phyloP scores from a whole-genome alignment of 2,797 vertebrate genomes.

The Microhierax caerulescens region DNA sequence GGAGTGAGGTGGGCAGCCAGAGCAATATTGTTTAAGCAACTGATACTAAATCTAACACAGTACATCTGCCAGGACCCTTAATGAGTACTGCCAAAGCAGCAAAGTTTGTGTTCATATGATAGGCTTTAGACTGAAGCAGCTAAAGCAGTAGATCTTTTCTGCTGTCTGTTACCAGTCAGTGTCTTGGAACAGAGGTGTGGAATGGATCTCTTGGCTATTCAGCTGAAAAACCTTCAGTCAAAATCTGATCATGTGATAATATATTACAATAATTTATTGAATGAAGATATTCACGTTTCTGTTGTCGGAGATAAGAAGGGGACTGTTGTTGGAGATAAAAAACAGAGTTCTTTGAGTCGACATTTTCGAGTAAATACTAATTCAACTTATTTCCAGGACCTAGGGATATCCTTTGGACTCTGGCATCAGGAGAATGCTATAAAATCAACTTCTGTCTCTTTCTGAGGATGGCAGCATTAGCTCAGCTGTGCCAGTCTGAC shows the following conservation, averaged over 20 bases:
- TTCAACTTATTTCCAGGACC: not conserved
- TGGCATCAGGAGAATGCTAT: constrained; percentile 21
- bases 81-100: not conserved
- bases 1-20: not conserved
- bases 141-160: not conserved
- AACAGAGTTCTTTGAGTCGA: not conserved
- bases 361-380: not conserved
- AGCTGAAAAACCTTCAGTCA: not conserved
- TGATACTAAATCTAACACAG: not conserved
- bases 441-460: constrained; percentile 54
- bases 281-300: not conserved
- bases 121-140: not conserved
- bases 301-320: not conserved
- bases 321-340: not conserved
- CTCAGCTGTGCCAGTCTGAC: constrained; percentile 72
- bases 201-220: not conserved
- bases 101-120: not conserved
- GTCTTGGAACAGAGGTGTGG: not conserved
- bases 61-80: not conserved
- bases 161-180: not conserved
- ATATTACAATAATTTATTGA: not conserved
- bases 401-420: constrained; percentile 27
- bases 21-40: not conserved
- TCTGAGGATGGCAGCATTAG: constrained; percentile 65
- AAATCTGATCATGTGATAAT: not conserved